Evolutionary conservation across 2,888 invertebrate genomes (phyloP).

Genomic region (Drosophila planitibia): DNA sequence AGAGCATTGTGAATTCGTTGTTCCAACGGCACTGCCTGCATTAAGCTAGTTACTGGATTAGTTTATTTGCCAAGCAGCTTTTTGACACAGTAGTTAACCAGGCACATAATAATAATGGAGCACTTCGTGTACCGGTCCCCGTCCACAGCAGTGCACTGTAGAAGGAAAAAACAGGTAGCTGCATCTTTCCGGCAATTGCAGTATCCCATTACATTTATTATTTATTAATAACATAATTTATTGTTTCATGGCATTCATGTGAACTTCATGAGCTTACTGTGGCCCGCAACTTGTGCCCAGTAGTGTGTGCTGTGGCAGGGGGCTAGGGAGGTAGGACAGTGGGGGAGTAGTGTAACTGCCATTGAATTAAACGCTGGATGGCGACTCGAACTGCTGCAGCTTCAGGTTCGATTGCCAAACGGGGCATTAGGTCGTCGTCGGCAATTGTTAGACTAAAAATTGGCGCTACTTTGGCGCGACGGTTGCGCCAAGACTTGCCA

Average conservation of each 20-base stretch:
- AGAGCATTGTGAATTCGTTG: conserved; percentile 48
- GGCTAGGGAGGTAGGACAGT: not conserved
- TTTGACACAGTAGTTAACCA: conserved; percentile 79
- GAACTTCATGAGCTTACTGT: conserved; percentile 69
- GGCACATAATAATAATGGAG: conserved; percentile 75
- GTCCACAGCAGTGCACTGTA: not conserved
- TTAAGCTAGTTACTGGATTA: conserved; percentile 39
- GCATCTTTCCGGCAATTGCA: conserved; percentile 64
- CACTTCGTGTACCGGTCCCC: conserved; percentile 46
- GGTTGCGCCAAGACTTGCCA: conserved; percentile 32
- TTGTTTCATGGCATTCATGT: conserved; percentile 84
- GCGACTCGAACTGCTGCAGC: conserved; percentile 26
- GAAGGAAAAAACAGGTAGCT: conserved; percentile 75
- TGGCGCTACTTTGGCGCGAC: conserved; percentile 77
- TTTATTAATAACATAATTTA: conserved; percentile 85
- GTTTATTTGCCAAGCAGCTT: conserved; percentile 76
- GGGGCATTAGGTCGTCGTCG: conserved; percentile 84
- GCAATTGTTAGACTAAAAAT: conserved; percentile 82
- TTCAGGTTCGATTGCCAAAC: conserved; percentile 77
- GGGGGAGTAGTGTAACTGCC: conserved; percentile 46
- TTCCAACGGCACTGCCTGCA: not conserved
- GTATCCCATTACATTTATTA: conserved; percentile 84
- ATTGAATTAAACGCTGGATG: conserved; percentile 74
- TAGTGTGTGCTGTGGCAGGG: not conserved
- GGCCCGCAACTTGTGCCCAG: conserved; percentile 9